phyloP scores from a whole-genome alignment of 2,797 vertebrate genomes.

The Tapera naevia region DNA sequence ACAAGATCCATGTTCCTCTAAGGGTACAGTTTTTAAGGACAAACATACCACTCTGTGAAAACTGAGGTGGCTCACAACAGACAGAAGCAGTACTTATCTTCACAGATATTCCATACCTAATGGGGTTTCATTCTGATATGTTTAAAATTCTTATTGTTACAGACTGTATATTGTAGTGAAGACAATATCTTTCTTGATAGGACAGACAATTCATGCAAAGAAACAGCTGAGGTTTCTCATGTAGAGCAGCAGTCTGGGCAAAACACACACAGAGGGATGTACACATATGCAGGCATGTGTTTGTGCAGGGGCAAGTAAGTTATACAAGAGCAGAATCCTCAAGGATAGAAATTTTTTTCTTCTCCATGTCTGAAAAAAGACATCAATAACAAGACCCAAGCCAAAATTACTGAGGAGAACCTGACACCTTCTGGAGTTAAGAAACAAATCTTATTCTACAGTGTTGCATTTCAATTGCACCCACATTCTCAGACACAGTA shows the following conservation, averaged over 20 bases:
- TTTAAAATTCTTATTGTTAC: neutral
- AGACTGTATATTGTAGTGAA: neutral
- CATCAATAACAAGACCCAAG: neutral
- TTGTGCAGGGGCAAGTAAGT: neutral
- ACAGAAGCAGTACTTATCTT: neutral
- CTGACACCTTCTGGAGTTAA: neutral
- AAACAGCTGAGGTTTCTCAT: neutral
- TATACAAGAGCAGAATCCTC: neutral
- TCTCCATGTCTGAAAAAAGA: neutral
- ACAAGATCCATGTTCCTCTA: neutral
- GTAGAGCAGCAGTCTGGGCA: neutral
- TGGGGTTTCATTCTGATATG: neutral
- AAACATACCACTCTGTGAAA: neutral
- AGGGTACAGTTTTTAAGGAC: neutral
- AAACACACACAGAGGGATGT: neutral
- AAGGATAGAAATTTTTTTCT: neutral
- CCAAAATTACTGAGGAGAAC: neutral
- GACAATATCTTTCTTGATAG: neutral
- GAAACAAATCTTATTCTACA: neutral
- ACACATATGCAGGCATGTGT: fast-evolving
- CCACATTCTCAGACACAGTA: neutral
- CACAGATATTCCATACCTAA: neutral
- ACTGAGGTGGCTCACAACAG: neutral
- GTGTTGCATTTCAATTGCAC: neutral
- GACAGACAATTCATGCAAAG: neutral